Base-by-base conservation (phyloP, 1,140 invertebrate genomes). In the Drosophila nannoptera region DNA sequence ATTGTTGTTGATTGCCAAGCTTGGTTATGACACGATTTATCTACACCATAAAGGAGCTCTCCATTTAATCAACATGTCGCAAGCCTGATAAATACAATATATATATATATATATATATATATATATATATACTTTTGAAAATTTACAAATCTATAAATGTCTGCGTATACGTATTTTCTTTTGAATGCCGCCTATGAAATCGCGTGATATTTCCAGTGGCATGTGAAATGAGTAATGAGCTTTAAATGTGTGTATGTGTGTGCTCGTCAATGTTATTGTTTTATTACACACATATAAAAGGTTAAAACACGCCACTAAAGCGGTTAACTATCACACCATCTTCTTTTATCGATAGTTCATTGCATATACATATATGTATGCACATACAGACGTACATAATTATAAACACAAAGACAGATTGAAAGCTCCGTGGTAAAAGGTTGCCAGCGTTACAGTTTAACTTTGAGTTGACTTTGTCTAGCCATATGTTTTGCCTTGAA, bases 241-340 rank as follows among this genome's bases (percentile, higher is more conserved):
- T 35, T 22, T 22, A 22, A 22, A 46, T 52, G n/a, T 29, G 52
- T 42, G 12, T 61, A 31, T 68, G 33, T 46, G 54, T 53, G 54
- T 43, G 7, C 9, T 40, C 33, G 6, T 56, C 64, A 67, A 78
- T 80, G 74, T 80, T 69, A 72, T 67, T 68, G 33, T 49, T 54
- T 65, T 80, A 67, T 72, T 48, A 48, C 68, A 43, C 56, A 72
- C 53, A 61, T 9, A 54, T 43, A 22, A 70, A 58, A 43, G 46
- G 69, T 70, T 58, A 38, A 12, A 82, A 77, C 78, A 82, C 80
- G 72, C 80, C 78, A 82, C 80, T 73, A 67, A 50, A 56, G 46
- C 55, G 16, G 54, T 43, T 50, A 55, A 66, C 64, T 72, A 83
- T 75, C 60, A 67, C 75, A 54, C 54, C 59, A 69, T 61, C 63